A percentile compares a stretch with the other conserved stretches of the same genome.
phyloP scores from a whole-genome alignment of 2,888 invertebrate species.

The Philhelius pedissequus region DNA sequence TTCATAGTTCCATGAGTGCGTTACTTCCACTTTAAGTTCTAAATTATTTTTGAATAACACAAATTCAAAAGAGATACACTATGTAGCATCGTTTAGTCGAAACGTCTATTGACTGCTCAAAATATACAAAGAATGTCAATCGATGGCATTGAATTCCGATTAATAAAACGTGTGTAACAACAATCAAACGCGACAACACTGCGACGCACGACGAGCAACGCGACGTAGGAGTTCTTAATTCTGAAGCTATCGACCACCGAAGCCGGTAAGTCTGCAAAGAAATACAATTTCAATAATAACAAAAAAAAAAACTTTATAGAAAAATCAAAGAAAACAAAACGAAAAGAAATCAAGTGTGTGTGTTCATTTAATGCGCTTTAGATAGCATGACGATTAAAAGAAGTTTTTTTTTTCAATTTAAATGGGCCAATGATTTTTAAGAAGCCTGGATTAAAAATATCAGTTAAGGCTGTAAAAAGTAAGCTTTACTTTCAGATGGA shows the following conservation, averaged over 20 bases:
- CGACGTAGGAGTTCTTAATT: neutral
- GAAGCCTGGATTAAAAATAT: neutral
- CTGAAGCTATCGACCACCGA: neutral
- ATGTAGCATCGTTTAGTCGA: conserved; percentile 18
- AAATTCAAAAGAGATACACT: conserved; percentile 17
- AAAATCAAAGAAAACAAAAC: neutral
- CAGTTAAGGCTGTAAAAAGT: neutral
- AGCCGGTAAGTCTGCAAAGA: conserved; percentile 20
- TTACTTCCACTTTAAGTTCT: conserved; percentile 15
- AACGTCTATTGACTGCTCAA: conserved; percentile 45
- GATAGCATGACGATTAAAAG: neutral
- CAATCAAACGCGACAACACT: neutral
- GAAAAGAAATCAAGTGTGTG: conserved; percentile 4
- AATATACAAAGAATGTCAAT: conserved; percentile 31
- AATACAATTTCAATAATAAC: neutral
- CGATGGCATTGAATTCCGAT: conserved; percentile 21
- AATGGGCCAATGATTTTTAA: neutral
- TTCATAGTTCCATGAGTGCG: conserved; percentile 24
- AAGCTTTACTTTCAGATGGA: neutral
- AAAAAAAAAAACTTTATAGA: conserved; percentile 8
- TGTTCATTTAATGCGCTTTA: neutral
- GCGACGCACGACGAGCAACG: neutral
- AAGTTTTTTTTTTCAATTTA: neutral
- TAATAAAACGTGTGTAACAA: conserved; percentile 25
- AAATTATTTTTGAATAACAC: neutral